Percentiles rank a stretch among this genome's conserved stretches.
Evolutionary conservation across 1,140 invertebrate genomes (phyloP).

Genomic region (Eulimnadia texana): DNA sequence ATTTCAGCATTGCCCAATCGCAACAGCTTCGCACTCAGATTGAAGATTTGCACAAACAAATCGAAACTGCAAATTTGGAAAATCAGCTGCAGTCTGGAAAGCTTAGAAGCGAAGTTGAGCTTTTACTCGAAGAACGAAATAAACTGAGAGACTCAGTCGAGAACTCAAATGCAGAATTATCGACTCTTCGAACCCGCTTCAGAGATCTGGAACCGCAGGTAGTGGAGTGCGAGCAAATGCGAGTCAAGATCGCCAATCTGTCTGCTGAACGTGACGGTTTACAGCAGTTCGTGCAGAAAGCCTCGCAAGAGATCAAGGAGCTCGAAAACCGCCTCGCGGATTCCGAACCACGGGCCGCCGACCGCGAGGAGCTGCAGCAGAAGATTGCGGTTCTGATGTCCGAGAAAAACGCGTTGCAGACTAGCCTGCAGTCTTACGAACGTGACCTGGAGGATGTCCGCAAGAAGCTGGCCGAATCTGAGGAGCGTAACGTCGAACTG

Average conservation of each 20-base stretch:
- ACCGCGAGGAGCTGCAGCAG: not conserved
- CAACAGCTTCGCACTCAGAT: not conserved
- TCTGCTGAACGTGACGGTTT: not conserved
- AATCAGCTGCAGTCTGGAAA: not conserved
- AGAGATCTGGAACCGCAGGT: not conserved
- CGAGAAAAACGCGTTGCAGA: not conserved
- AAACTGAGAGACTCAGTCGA: not conserved
- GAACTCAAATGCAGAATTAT: not conserved
- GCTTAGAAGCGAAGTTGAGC: not conserved
- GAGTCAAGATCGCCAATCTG: not conserved
- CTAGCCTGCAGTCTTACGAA: too few species aligned
- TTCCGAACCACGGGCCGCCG: not conserved
- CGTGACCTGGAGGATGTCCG: not conserved
- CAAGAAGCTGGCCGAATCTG: not conserved
- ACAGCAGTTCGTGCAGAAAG: not conserved
- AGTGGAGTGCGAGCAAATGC: not conserved
- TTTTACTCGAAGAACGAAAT: not conserved
- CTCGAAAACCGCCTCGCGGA: not conserved
- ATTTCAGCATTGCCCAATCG: not conserved
- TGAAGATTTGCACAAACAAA: too few species aligned
- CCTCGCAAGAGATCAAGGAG: not conserved
- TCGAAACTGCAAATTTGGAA: too few species aligned
- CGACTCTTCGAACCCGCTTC: not conserved
- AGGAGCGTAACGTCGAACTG: not conserved
- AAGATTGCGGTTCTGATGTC: not conserved